Evolutionary conservation across 2,113 vertebrate genomes (phyloP).

Genomic region (Paradisaea rubra): DNA sequence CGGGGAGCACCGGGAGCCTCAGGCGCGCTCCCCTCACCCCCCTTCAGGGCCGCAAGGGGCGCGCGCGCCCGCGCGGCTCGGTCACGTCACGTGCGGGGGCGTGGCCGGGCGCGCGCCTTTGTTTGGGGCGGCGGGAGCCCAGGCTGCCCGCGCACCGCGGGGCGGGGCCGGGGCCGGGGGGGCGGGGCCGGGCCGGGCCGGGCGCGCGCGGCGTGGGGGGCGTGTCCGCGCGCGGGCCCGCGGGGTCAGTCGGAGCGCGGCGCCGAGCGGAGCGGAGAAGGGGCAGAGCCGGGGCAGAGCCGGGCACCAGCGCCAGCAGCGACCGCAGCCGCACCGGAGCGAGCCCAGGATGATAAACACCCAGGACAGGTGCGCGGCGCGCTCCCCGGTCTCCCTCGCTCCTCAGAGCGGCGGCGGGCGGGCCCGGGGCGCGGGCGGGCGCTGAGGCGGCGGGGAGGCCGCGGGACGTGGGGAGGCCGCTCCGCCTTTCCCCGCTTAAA

Average conservation of each 20-base stretch:
- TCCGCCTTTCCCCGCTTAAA: background rate
- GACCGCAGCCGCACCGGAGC: background rate
- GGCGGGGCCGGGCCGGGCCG: background rate
- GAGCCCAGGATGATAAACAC: slow-evolving; percentile 65
- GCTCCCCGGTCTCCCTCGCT: background rate
- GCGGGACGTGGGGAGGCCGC: background rate
- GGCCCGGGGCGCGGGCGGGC: background rate
- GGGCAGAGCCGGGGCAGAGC: background rate
- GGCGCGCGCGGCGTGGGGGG: background rate
- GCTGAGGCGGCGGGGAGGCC: background rate
- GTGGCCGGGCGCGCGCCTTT: background rate
- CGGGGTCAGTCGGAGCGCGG: slow-evolving; percentile 56
- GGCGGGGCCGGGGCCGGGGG: too few species aligned
- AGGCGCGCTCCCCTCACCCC: background rate
- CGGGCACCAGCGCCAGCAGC: background rate
- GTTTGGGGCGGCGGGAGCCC: too few species aligned
- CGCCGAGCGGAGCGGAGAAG: background rate
- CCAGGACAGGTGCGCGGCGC: slow-evolving; percentile 17
- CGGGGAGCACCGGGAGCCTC: fast-evolving
- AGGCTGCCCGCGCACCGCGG: too few species aligned
- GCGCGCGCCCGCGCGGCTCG: background rate
- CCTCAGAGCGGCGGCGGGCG: background rate
- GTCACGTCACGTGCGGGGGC: background rate
- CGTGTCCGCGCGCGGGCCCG: background rate
- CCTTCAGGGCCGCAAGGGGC: fast-evolving